Conservation (phyloP, 2,888 invertebrate species). For the Cosmorhoe ocellata region DNA sequence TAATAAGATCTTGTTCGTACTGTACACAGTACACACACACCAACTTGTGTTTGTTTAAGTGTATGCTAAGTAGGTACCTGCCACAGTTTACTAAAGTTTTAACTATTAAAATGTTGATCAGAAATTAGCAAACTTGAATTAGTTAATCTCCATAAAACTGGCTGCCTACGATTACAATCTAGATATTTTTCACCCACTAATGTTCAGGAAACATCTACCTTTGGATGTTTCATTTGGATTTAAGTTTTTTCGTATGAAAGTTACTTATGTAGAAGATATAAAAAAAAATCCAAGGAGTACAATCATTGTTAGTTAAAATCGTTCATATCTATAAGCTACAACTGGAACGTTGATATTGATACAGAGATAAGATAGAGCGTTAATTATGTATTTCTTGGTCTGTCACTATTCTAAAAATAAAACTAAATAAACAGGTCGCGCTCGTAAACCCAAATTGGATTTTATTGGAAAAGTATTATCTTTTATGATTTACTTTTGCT, state of each 20-base stretch:
- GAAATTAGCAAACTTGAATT: background rate
- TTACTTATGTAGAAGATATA: no score
- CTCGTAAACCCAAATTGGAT: slow-evolving; percentile 22
- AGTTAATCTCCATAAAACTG: background rate
- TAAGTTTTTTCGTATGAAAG: no score
- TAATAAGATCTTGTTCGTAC: slow-evolving; percentile 23
- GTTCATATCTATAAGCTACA: slow-evolving; percentile 49
- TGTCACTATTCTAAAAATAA: slow-evolving; percentile 20
- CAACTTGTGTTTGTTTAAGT: slow-evolving; percentile 5
- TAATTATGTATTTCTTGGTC: slow-evolving; percentile 41
- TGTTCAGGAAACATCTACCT: no score
- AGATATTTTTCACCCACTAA: no score
- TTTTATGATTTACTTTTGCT: background rate
- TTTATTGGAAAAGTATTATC: slow-evolving; percentile 22
- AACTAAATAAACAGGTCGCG: slow-evolving; percentile 27
- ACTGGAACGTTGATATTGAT: slow-evolving; percentile 59
- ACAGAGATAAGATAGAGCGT: slow-evolving; percentile 55
- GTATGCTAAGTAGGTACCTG: background rate
- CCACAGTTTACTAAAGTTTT: background rate
- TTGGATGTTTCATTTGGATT: no score
- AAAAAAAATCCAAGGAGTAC: no score
- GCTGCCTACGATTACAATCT: no score
- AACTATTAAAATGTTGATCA: background rate
- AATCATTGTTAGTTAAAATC: slow-evolving; percentile 1
- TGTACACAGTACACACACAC: background rate